phyloP scores from a whole-genome alignment of 2,888 invertebrate species.

The Lasioglossum villosulum region DNA sequence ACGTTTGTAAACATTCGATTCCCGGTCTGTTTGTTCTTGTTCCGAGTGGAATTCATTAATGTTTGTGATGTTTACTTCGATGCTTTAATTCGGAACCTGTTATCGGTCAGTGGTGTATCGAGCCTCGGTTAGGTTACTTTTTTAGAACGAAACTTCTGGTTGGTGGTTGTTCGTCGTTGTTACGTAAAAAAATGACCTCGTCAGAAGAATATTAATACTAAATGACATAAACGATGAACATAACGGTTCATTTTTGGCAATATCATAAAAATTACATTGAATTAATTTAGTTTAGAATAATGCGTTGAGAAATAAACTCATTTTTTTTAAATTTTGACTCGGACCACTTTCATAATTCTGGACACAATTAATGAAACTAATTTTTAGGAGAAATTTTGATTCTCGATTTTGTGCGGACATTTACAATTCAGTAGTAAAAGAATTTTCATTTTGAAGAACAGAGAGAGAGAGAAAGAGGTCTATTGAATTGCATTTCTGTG shows the following conservation, averaged over 20 bases:
- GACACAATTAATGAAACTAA: neutral
- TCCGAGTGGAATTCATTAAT: neutral
- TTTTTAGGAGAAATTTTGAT: neutral
- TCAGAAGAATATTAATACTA: too few species aligned
- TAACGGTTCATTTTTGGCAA: too few species aligned
- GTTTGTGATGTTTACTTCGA: neutral
- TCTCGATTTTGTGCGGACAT: neutral
- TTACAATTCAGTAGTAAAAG: neutral
- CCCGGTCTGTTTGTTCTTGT: neutral
- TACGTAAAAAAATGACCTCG: neutral
- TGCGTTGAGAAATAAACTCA: too few species aligned
- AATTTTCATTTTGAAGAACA: neutral
- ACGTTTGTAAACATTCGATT: neutral
- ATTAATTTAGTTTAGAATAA: too few species aligned
- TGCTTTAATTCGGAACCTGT: neutral
- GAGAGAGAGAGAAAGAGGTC: neutral
- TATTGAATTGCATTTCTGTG: neutral
- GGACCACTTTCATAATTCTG: too few species aligned
- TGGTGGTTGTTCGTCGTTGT: neutral
- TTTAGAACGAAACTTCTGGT: neutral
- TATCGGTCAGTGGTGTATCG: neutral
- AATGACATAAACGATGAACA: too few species aligned
- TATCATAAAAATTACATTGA: too few species aligned
- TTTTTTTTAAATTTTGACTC: too few species aligned
- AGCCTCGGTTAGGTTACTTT: neutral